Percentiles rank a stretch among this genome's conserved stretches.
Conservation (phyloP, 2,797 vertebrate species). For the Enteromius paludinosus region DNA sequence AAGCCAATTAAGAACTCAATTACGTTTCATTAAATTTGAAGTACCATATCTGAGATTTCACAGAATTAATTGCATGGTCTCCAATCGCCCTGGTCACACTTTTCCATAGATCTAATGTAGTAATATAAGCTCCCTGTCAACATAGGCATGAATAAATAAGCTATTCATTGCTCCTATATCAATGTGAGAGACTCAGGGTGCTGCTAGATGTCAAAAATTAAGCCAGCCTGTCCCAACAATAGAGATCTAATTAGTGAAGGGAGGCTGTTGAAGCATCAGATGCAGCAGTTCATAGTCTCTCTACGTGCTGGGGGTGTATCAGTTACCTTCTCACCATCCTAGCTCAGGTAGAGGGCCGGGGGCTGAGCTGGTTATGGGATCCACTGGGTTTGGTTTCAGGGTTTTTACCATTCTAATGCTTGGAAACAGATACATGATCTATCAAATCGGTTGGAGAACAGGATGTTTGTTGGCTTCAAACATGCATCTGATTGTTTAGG, state of each 20-base stretch:
- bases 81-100: constrained; percentile 23
- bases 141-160: constrained; percentile 71
- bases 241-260: constrained; percentile 74
- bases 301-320: constrained; percentile 70
- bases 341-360: constrained; percentile 64
- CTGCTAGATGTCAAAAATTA: constrained; percentile 66
- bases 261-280: constrained; percentile 60
- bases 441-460: constrained; percentile 70
- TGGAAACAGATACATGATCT: constrained; percentile 77
- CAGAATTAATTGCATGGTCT: constrained; percentile 20
- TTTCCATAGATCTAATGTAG: constrained; percentile 44
- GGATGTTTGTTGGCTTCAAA: constrained; percentile 73
- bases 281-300: constrained; percentile 57
- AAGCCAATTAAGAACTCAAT: constrained; percentile 38
- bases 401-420: constrained; percentile 80
- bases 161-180: constrained; percentile 61
- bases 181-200: constrained; percentile 60
- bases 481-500: constrained; percentile 70
- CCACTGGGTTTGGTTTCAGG: constrained; percentile 77
- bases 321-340: constrained; percentile 72
- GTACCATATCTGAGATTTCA: constrained; percentile 28
- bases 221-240: constrained; percentile 70
- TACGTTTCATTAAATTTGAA: constrained; percentile 24
- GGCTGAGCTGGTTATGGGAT: constrained; percentile 77
- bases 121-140: constrained; percentile 64